A percentile compares a stretch with the other conserved stretches of the same genome.
Evolutionary conservation across 2,888 invertebrate species (phyloP).

Genomic region (Euzetes globulus): DNA sequence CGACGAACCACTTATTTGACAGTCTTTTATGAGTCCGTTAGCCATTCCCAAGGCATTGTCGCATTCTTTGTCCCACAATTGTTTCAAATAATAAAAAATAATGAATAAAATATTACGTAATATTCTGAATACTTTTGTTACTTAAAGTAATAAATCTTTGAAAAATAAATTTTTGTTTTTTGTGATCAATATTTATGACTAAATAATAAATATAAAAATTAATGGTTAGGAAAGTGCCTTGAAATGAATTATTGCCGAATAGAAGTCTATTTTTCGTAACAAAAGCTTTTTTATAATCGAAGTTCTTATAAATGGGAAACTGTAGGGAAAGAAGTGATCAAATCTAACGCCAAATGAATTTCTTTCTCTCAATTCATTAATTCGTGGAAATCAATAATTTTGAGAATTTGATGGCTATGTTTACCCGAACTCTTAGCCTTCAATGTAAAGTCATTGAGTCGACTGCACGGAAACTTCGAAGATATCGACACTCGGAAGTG

Average conservation of each 20-base stretch:
- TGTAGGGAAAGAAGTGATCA: too few species aligned
- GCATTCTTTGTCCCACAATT: slow-evolving; percentile 35
- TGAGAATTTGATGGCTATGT: background rate
- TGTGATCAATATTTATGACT: background rate
- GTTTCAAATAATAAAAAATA: background rate
- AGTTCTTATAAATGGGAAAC: too few species aligned
- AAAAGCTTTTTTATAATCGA: background rate
- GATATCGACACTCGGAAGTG: slow-evolving; percentile 25
- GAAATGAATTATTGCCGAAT: background rate
- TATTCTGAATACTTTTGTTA: background rate
- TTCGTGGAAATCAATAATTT: background rate
- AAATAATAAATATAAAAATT: background rate
- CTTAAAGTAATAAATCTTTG: background rate
- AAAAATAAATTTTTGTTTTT: background rate
- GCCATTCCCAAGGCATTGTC: slow-evolving; percentile 38
- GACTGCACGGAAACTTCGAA: slow-evolving; percentile 30
- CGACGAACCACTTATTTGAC: slow-evolving; percentile 41
- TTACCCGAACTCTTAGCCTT: slow-evolving; percentile 26
- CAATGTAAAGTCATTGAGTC: slow-evolving; percentile 20
- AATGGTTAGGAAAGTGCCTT: background rate
- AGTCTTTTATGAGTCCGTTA: slow-evolving; percentile 38
- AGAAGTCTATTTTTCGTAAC: background rate
- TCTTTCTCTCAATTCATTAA: background rate
- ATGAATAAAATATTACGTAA: background rate
- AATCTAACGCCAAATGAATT: background rate